These are phyloP conservation scores for Ormyrus thymus DNA, from an alignment of 2,888 invertebrate species.

Conservation along the genomic window DNA sequence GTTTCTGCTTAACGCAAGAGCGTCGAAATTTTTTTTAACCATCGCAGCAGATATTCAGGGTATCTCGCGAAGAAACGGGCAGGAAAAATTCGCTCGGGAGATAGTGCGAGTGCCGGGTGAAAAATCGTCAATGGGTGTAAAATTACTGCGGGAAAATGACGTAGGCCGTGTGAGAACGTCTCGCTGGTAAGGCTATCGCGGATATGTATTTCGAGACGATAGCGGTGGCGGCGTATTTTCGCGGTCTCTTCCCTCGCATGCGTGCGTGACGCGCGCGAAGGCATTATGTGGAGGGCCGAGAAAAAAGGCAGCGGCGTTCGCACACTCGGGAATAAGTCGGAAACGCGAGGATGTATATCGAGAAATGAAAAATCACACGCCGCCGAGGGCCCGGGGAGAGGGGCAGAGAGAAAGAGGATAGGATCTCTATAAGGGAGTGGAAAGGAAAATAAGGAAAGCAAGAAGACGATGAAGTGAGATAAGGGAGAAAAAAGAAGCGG, in stretches of 20 bases:
- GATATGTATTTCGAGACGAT: conserved; percentile 43
- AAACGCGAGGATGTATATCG: conserved; percentile 32
- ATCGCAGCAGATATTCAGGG: too few relatives aligned
- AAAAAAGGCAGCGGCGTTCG: neutral
- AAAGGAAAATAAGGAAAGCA: conserved; percentile 46
- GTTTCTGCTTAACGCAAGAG: too few relatives aligned
- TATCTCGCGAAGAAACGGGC: too few relatives aligned
- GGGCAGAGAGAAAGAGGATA: conserved; percentile 25
- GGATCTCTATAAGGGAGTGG: conserved; percentile 41
- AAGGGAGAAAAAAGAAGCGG: conserved; percentile 32
- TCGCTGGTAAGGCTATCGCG: conserved; percentile 21
- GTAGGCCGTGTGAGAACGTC: conserved; percentile 20
- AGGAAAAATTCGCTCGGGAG: neutral
- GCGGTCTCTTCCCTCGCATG: conserved; percentile 15
- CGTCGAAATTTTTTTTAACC: too few relatives aligned
- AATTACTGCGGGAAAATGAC: conserved; percentile 32
- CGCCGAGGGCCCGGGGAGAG: neutral
- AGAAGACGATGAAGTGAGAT: conserved; percentile 44
- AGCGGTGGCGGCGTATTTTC: conserved; percentile 28
- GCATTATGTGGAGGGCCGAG: neutral
- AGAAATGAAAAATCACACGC: conserved; percentile 47
- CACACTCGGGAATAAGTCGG: conserved; percentile 20
- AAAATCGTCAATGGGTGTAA: conserved; percentile 12
- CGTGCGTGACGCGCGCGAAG: conserved; percentile 6
- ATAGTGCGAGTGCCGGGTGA: neutral